Percentiles rank a stretch among this genome's conserved stretches.
phyloP scores from a whole-genome alignment of 2,113 vertebrate species.

The Macrotis lagotis region DNA sequence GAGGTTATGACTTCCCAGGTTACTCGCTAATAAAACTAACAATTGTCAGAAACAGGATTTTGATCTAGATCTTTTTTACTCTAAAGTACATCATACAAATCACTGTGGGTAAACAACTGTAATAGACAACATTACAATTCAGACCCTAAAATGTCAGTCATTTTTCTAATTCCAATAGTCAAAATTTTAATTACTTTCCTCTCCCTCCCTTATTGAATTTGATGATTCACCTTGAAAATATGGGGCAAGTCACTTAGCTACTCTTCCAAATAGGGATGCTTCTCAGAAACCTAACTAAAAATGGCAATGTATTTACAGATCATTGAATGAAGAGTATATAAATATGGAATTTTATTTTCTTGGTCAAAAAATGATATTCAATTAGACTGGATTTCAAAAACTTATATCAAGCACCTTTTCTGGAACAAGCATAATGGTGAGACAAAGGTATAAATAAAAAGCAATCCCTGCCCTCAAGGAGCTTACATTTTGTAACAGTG shows the following conservation, averaged over 20 bases:
- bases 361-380: not conserved
- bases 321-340: not conserved
- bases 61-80: not conserved
- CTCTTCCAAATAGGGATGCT: not conserved
- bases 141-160: not conserved
- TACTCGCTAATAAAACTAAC: not conserved
- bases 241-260: not conserved
- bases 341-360: not conserved
- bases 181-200: not conserved
- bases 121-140: not conserved
- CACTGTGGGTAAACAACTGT: not conserved
- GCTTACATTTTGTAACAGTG: not conserved
- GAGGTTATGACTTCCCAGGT: not conserved
- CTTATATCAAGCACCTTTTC: not conserved
- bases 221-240: not conserved
- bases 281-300: not conserved
- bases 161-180: not conserved
- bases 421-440: not conserved
- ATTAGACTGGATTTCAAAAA: not conserved
- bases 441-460: not conserved
- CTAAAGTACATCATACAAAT: not conserved
- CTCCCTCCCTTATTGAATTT: not conserved
- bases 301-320: not conserved
- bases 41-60: not conserved
- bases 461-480: not conserved